Evolutionary conservation across 1,140 invertebrate species (phyloP).

Genomic region (Triops cancriformis): DNA sequence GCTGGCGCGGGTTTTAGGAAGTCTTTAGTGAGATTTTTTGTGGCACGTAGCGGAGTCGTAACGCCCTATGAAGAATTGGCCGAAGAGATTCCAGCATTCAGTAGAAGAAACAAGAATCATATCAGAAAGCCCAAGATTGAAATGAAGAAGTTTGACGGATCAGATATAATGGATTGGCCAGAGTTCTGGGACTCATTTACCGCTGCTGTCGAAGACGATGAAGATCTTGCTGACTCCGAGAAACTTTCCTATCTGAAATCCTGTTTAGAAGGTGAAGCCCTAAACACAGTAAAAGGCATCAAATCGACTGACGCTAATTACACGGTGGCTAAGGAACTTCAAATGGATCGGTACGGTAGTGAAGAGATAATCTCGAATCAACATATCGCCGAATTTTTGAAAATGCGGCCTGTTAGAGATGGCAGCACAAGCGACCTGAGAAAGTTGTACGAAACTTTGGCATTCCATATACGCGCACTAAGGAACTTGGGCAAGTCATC

Average conservation of each 20-base stretch:
- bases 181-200: slow-evolving; percentile 15
- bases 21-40: too few relatives aligned
- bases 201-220: slow-evolving; percentile 11
- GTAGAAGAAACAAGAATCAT: not conserved
- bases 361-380: not conserved
- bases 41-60: too few relatives aligned
- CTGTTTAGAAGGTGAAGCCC: not conserved
- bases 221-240: slow-evolving; percentile 7
- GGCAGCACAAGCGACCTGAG: not conserved
- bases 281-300: not conserved
- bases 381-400: not conserved
- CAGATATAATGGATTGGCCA: not conserved
- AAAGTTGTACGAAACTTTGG: not conserved
- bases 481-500: not conserved
- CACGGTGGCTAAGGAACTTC: not conserved
- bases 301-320: slow-evolving; percentile 4
- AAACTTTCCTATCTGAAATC: slow-evolving; percentile 17
- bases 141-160: not conserved
- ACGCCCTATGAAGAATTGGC: too few relatives aligned
- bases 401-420: not conserved
- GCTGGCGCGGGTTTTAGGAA: too few relatives aligned
- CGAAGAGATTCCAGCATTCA: too few relatives aligned
- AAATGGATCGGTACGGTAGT: not conserved
- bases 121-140: slow-evolving; percentile 13
- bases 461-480: slow-evolving; percentile 15